A percentile compares a stretch with the other conserved stretches of the same genome.
These are phyloP conservation scores for Amphiduros pacificus DNA, from an alignment of 2,888 invertebrate genomes.

Conservation along the genomic window DNA sequence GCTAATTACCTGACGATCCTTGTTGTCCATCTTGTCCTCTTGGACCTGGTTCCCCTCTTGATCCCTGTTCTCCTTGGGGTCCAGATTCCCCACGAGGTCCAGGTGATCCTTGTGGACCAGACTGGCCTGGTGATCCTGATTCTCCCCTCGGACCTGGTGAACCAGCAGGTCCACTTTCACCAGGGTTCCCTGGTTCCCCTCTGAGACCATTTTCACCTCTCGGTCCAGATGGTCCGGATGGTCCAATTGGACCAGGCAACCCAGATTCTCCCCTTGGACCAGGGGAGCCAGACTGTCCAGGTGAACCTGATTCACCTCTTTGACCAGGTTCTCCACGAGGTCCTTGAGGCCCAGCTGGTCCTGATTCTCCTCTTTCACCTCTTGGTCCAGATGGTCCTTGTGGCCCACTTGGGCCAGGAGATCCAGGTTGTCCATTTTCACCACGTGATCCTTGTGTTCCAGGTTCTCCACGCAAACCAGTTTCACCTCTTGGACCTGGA, in stretches of 20 bases:
- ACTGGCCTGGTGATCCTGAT: conserved; percentile 16
- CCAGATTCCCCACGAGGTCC: conserved; percentile 22
- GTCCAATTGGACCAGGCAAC: conserved; percentile 12
- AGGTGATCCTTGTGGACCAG: conserved; percentile 19
- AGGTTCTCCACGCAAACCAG: conserved; percentile 12
- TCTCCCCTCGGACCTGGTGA: conserved; percentile 24
- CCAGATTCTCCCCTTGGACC: conserved; percentile 6
- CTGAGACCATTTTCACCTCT: conserved; percentile 3
- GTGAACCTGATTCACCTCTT: conserved; percentile 9
- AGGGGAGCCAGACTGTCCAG: conserved; percentile 10
- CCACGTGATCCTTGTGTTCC: conserved; percentile 15
- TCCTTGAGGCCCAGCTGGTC: conserved; percentile 19
- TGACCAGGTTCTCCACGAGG: conserved; percentile 16
- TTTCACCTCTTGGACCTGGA: conserved; percentile 8
- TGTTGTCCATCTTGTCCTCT: conserved; percentile 40
- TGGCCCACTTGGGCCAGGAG: conserved; percentile 14
- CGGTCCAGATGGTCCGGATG: conserved; percentile 18
- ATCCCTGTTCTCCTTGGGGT: conserved; percentile 21
- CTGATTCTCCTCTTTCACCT: conserved; percentile 14
- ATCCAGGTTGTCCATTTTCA: conserved; percentile 14
- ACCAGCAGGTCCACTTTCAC: conserved; percentile 22
- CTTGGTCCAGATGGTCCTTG: conserved; percentile 20
- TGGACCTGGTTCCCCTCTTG: conserved; percentile 28
- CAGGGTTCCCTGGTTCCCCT: conserved; percentile 15
- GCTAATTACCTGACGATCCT: conserved; percentile 35